These are phyloP conservation scores for Buteo buteo DNA, from an alignment of 2,113 vertebrate species.

Conservation along the genomic window DNA sequence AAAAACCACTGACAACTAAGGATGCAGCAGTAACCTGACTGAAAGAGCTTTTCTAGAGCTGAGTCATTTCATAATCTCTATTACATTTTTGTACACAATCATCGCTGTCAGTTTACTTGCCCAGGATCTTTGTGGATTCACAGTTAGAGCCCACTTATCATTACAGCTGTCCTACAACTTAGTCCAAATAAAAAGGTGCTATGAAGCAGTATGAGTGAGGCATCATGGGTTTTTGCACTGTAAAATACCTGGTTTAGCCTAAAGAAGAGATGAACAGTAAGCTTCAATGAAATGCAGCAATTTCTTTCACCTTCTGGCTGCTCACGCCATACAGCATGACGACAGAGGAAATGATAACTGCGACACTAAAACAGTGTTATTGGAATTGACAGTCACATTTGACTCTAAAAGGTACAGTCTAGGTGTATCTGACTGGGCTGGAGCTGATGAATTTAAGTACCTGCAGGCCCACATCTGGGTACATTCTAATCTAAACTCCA, in stretches of 20 bases:
- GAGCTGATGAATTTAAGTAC: not conserved
- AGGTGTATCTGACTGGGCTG: not conserved
- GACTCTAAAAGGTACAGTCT: not conserved
- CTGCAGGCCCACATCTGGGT: not conserved
- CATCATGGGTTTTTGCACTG: not conserved
- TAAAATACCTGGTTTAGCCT: not conserved
- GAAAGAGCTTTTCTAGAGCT: not conserved
- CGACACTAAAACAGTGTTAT: not conserved
- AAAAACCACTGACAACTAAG: not conserved
- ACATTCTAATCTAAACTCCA: constrained; percentile 45
- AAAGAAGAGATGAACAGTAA: not conserved
- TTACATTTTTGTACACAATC: not conserved
- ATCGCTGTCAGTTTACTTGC: not conserved
- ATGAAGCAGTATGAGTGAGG: not conserved
- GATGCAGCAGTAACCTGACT: not conserved
- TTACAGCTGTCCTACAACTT: not conserved
- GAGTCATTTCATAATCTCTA: not conserved
- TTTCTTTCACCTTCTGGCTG: not conserved
- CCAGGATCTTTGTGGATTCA: not conserved
- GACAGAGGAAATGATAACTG: not conserved
- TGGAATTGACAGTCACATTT: not conserved
- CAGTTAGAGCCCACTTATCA: not conserved
- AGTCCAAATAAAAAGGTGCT: not conserved
- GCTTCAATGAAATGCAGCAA: not conserved
- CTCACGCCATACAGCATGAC: not conserved